A percentile compares a stretch with the other conserved stretches of the same genome.
Evolutionary conservation across 2,888 invertebrate species (phyloP).

Genomic region (Mylabris sibirica): DNA sequence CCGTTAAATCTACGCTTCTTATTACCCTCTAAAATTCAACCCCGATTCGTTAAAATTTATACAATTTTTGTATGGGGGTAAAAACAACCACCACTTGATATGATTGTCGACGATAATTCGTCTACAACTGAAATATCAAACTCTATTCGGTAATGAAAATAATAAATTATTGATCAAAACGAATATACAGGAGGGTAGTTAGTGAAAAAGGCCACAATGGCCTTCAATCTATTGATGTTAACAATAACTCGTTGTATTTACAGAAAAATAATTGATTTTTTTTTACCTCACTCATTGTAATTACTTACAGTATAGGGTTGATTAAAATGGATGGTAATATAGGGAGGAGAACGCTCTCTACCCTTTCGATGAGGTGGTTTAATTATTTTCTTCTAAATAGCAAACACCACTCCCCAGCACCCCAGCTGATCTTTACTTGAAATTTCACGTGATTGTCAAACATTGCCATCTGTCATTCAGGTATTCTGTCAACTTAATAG

Average conservation of each 20-base stretch:
- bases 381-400: slow-evolving; percentile 21
- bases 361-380: background rate
- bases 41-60: no score
- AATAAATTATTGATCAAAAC: background rate
- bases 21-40: no score
- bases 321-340: background rate
- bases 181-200: background rate
- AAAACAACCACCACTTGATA: no score
- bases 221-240: slow-evolving; percentile 31
- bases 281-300: background rate
- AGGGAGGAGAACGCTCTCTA: background rate
- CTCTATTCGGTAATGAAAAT: no score
- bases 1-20: no score
- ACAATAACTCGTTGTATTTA: slow-evolving; percentile 20
- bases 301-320: slow-evolving; percentile 23
- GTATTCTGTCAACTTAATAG: background rate
- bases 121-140: no score
- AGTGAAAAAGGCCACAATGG: slow-evolving; percentile 17
- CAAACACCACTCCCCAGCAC: slow-evolving; percentile 57
- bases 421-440: slow-evolving; percentile 61
- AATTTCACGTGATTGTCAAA: slow-evolving; percentile 57
- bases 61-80: no score
- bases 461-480: slow-evolving; percentile 44
- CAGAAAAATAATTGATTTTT: slow-evolving; percentile 17
- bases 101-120: no score